Conservation (phyloP, 2,113 vertebrate genomes). For the Chinchilla lanigera region DNA sequence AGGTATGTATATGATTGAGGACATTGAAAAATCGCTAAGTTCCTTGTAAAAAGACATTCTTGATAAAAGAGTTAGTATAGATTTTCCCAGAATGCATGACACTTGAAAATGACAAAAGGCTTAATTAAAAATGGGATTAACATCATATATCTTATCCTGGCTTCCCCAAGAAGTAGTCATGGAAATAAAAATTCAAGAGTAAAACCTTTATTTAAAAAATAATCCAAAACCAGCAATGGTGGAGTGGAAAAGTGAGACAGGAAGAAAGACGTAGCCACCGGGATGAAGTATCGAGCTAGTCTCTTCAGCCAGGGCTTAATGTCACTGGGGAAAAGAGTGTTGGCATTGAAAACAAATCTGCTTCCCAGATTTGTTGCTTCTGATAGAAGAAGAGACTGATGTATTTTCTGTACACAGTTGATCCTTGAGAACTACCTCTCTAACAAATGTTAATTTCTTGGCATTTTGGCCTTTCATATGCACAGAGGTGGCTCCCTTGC, state of each 20-base stretch:
- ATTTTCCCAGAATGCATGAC: background rate
- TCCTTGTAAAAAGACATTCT: background rate
- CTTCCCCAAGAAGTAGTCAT: background rate
- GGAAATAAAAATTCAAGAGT: background rate
- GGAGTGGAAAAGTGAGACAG: background rate
- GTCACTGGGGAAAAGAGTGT: background rate
- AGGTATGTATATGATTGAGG: background rate
- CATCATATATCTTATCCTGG: background rate
- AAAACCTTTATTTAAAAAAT: constrained; percentile 6
- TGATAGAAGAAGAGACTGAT: background rate
- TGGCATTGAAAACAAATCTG: background rate
- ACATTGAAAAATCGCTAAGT: background rate
- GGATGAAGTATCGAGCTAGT: background rate
- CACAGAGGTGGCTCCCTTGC: background rate
- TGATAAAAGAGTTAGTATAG: background rate
- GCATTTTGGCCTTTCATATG: background rate
- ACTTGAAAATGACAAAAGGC: background rate
- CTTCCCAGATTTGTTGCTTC: background rate
- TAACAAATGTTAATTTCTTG: background rate
- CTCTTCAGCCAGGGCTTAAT: background rate
- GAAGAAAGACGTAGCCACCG: background rate
- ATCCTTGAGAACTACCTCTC: background rate
- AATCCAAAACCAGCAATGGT: background rate
- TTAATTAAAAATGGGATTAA: background rate
- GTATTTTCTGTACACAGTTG: background rate